Conservation (phyloP, 2,888 invertebrate species). For the Mimas tiliae region DNA sequence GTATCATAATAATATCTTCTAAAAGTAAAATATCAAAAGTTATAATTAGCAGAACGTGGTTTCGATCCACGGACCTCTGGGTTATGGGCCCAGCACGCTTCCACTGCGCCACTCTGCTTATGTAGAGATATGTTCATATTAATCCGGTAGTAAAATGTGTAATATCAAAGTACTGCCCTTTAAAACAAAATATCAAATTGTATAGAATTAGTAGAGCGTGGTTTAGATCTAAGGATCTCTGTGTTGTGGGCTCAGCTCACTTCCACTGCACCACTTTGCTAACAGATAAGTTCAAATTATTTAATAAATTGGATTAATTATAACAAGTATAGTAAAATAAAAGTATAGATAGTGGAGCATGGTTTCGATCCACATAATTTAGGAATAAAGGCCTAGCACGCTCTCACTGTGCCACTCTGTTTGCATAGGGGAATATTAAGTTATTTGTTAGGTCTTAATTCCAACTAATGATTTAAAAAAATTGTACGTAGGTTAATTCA, state of each 20-base stretch:
- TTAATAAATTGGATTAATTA: too few relatives aligned
- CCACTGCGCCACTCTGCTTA: slow-evolving; percentile 92
- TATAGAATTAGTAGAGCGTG: slow-evolving; percentile 88
- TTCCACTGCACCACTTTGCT: slow-evolving; percentile 94
- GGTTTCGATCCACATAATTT: slow-evolving; percentile 81
- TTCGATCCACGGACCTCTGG: slow-evolving; percentile 97
- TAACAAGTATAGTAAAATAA: too few relatives aligned
- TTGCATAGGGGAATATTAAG: too few relatives aligned
- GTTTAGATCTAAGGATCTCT: slow-evolving; percentile 97
- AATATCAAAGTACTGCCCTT: neutral
- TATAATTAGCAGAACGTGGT: slow-evolving; percentile 89
- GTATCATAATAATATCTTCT: neutral
- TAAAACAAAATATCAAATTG: neutral
- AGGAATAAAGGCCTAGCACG: slow-evolving; percentile 95
- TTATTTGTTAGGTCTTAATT: too few relatives aligned
- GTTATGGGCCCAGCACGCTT: slow-evolving; percentile 94
- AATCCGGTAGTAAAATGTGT: neutral
- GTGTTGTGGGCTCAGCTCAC: slow-evolving; percentile 94
- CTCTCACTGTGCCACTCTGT: slow-evolving; percentile 94
- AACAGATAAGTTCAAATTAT: too few relatives aligned
- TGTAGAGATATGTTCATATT: neutral
- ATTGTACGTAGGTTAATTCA: too few relatives aligned
- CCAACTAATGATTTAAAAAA: too few relatives aligned
- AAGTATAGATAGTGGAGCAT: too few relatives aligned
- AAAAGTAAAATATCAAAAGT: too few relatives aligned